A percentile compares a stretch with the other conserved stretches of the same genome.
Evolutionary conservation across 2,113 vertebrate genomes (phyloP).

Genomic region (Sinocyclocheilus maitianheensis): DNA sequence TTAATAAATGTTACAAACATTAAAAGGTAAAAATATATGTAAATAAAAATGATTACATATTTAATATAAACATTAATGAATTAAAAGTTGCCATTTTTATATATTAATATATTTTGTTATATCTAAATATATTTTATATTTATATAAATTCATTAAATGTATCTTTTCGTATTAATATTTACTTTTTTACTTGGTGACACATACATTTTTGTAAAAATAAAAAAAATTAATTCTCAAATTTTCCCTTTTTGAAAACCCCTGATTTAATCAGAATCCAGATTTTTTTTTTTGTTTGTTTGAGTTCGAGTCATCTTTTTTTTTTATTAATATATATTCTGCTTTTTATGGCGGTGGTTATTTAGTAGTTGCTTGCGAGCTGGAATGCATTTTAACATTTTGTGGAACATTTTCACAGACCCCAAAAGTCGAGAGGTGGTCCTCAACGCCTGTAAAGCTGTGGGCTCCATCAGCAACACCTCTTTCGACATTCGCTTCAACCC

Average conservation of each 20-base stretch:
- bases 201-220: too few species aligned
- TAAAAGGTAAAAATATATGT: not conserved
- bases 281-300: not conserved
- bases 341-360: not conserved
- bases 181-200: too few species aligned
- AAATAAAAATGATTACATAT: not conserved
- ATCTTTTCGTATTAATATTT: too few species aligned
- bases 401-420: conserved; percentile 77
- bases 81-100: too few species aligned
- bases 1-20: too few species aligned
- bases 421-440: conserved; percentile 93
- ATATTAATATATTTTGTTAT: too few species aligned
- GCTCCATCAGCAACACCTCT: conserved; percentile 90
- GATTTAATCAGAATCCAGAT: not conserved
- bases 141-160: too few species aligned
- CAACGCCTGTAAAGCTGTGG: conserved; percentile 94
- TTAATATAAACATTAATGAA: too few species aligned
- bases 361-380: not conserved
- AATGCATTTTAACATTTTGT: not conserved
- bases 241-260: not conserved
- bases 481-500: conserved; percentile 99
- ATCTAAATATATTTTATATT: not conserved
- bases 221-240: too few species aligned
- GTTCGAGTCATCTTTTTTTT: not conserved
- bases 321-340: not conserved